phyloP scores from a whole-genome alignment of 1,140 invertebrate species.

The Hypsibius dujardini region DNA sequence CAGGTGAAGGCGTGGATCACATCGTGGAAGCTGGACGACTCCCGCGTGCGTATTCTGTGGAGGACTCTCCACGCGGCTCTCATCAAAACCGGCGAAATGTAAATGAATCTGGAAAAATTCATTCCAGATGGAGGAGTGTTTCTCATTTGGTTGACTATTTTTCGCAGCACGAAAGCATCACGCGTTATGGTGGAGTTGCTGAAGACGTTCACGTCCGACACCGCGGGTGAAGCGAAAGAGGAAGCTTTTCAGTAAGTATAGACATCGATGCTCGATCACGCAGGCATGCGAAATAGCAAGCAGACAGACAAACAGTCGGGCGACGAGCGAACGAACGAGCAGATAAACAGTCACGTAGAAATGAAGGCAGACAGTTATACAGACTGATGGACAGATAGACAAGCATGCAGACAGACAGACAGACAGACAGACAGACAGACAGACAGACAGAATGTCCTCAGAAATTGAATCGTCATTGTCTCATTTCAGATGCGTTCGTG shows the following conservation, averaged over 20 bases:
- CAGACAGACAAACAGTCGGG: no score
- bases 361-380: no score
- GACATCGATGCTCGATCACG: no score
- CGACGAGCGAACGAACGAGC: no score
- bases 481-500: neutral
- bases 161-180: slow-evolving; percentile 14
- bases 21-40: neutral
- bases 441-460: no score
- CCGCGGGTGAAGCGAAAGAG: slow-evolving; percentile 8
- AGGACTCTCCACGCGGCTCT: neutral
- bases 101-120: neutral
- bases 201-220: slow-evolving; percentile 6
- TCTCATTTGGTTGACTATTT: neutral
- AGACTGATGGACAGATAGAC: no score
- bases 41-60: neutral
- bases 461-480: no score
- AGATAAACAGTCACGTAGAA: no score
- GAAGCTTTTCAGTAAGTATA: slow-evolving; percentile 9
- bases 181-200: slow-evolving; percentile 14
- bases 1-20: slow-evolving; percentile 7
- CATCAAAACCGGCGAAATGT: neutral
- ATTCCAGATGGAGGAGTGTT: neutral
- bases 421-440: no score
- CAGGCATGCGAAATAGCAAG: no score
- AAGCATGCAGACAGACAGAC: no score